Percentiles rank a stretch among this genome's conserved stretches.
Evolutionary conservation across 2,113 vertebrate species (phyloP).

Genomic region (Prolemur simus): DNA sequence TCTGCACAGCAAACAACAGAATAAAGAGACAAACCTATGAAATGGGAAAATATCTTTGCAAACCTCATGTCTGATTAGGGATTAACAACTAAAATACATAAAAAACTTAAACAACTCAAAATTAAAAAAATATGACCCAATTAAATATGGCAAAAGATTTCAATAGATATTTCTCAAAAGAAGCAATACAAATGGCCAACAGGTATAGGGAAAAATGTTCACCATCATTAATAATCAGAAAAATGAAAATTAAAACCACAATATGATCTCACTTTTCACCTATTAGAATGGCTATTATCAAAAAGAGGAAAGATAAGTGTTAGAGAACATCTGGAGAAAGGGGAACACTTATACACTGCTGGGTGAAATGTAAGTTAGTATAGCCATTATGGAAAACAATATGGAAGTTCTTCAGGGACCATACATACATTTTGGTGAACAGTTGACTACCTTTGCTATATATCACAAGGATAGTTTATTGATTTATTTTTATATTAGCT

Average conservation of each 20-base stretch:
- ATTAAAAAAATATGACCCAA: neutral
- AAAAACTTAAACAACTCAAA: neutral
- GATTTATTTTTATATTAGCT: neutral
- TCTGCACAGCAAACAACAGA: neutral
- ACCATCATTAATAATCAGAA: neutral
- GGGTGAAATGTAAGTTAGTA: neutral
- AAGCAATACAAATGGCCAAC: neutral
- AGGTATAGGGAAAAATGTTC: neutral
- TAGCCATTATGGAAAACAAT: neutral
- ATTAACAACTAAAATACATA: neutral
- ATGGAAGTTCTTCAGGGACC: neutral
- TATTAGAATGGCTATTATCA: neutral
- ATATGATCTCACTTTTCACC: neutral
- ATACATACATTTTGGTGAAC: neutral
- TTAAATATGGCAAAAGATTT: neutral
- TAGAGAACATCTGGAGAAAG: neutral
- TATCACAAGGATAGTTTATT: neutral
- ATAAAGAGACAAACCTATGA: neutral
- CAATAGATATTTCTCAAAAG: neutral
- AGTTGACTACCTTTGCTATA: neutral
- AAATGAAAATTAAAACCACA: neutral
- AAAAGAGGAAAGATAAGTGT: neutral
- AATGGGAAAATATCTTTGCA: neutral
- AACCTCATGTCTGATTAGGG: neutral
- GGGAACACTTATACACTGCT: neutral